phyloP scores from a whole-genome alignment of 2,113 vertebrate species.

The Eleginops maclovinus region DNA sequence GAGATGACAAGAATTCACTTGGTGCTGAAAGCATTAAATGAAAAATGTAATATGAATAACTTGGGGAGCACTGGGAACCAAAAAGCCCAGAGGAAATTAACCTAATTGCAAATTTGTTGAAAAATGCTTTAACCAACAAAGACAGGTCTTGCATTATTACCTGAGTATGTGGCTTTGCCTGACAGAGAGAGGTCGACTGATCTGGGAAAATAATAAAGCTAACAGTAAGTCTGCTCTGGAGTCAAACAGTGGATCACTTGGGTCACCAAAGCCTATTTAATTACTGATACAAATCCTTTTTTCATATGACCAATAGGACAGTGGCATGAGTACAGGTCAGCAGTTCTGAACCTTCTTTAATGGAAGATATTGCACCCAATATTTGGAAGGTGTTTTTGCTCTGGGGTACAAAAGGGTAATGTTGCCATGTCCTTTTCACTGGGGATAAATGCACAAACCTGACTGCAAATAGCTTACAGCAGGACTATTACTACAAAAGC shows the following conservation, averaged over 20 bases:
- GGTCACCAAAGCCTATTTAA: background rate
- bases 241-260: background rate
- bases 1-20: background rate
- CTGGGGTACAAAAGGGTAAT: background rate
- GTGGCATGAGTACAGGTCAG: background rate
- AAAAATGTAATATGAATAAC: background rate
- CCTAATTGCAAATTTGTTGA: background rate
- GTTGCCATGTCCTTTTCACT: background rate
- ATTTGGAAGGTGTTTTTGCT: background rate
- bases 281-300: background rate
- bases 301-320: background rate
- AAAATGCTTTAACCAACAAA: background rate
- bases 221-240: conserved; percentile 7
- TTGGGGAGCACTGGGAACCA: background rate
- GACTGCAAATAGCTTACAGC: background rate
- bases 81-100: background rate
- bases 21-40: background rate
- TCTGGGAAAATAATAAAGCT: conserved; percentile 22
- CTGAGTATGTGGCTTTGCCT: background rate
- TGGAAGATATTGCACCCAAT: background rate
- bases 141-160: background rate
- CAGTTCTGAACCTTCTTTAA: background rate
- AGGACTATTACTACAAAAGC: background rate
- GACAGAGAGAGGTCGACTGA: background rate
- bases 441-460: background rate